Percentiles rank a stretch among this genome's conserved stretches.
Conservation (phyloP, 92 coral and sea anemone genomes). For the Ricordea florida region DNA sequence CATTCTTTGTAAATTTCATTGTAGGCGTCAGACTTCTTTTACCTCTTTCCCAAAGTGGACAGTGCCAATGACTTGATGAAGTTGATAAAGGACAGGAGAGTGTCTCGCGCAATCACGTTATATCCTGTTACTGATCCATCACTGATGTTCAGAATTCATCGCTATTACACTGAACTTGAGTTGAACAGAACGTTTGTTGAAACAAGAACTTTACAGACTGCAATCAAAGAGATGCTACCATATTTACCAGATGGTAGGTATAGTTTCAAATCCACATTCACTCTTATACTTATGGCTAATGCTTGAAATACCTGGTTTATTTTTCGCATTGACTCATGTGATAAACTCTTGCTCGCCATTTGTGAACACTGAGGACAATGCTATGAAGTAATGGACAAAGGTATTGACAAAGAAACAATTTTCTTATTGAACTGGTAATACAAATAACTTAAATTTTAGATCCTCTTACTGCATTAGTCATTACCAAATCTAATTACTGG, state of each 20-base stretch:
- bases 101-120: conserved; percentile 58
- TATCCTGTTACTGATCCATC: conserved; percentile 69
- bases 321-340: not conserved
- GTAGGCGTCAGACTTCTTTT: conserved; percentile 82
- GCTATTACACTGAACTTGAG: conserved; percentile 86
- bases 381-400: too few species aligned
- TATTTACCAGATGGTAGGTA: conserved; percentile 96
- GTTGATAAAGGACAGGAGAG: conserved; percentile 71
- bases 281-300: too few species aligned
- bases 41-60: conserved; percentile 55
- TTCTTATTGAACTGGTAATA: too few species aligned
- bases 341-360: too few species aligned
- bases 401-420: too few species aligned
- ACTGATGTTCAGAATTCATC: conserved; percentile 88
- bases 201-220: conserved; percentile 87
- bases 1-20: not conserved
- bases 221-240: conserved; percentile 86
- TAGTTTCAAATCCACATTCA: too few species aligned
- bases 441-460: too few species aligned
- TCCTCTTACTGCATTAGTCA: too few species aligned
- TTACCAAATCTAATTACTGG: too few species aligned
- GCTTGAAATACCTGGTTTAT: not conserved
- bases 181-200: conserved; percentile 89
- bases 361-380: too few species aligned
- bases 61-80: conserved; percentile 29